Evolutionary conservation across 2,113 vertebrate species (phyloP).

Genomic region (Ceyx cyanopectus): DNA sequence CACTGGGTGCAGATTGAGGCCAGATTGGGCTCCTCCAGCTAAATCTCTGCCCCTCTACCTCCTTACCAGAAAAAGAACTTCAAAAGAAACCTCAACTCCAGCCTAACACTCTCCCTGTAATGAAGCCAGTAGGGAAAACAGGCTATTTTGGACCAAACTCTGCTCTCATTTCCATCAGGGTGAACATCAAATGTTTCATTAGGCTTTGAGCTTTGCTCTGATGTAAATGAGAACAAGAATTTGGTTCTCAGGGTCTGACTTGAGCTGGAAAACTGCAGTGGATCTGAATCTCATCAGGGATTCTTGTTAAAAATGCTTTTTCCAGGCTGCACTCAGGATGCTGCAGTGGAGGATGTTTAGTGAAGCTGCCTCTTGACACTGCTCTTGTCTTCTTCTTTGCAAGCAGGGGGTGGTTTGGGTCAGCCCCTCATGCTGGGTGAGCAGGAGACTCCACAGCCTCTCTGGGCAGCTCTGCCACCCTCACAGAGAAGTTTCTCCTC

Average conservation of each 20-base stretch:
- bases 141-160: slow-evolving; percentile 6
- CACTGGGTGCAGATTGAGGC: not conserved
- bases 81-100: not conserved
- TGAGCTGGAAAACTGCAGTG: not conserved
- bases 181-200: slow-evolving; percentile 13
- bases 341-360: not conserved
- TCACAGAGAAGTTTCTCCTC: no score
- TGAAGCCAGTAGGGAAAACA: slow-evolving; percentile 14
- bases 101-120: not conserved
- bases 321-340: not conserved
- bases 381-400: not conserved
- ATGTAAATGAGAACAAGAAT: not conserved
- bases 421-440: not conserved
- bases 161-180: not conserved
- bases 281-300: not conserved
- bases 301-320: not conserved
- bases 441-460: no score
- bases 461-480: no score
- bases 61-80: not conserved
- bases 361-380: not conserved
- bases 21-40: not conserved
- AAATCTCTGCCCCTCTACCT: not conserved
- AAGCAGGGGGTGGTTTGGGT: not conserved
- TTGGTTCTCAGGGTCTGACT: slow-evolving; percentile 1
- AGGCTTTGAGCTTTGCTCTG: not conserved